These are phyloP conservation scores for Drosophila micromelanica DNA, from an alignment of 1,140 invertebrate genomes.

Conservation along the genomic window DNA sequence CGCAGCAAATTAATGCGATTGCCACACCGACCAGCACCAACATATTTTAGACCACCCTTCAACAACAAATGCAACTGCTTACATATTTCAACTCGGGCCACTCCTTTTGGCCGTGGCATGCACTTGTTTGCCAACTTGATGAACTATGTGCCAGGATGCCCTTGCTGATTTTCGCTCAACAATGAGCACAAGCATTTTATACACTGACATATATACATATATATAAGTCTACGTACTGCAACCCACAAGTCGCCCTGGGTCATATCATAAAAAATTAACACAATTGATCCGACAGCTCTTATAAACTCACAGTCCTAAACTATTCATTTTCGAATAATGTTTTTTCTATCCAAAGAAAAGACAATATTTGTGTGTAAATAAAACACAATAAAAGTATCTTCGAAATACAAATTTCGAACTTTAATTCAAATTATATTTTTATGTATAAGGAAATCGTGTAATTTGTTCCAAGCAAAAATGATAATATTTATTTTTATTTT, in stretches of 20 bases:
- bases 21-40: neutral
- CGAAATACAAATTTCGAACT: too few relatives aligned
- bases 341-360: too few relatives aligned
- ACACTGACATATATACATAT: neutral
- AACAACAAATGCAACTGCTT: slow-evolving; percentile 37
- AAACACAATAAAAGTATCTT: too few relatives aligned
- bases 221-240: neutral
- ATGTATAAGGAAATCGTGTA: too few relatives aligned
- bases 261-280: slow-evolving; percentile 29
- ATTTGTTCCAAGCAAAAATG: too few relatives aligned
- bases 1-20: slow-evolving; percentile 37
- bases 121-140: slow-evolving; percentile 75
- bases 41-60: neutral
- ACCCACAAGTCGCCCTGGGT: slow-evolving; percentile 18
- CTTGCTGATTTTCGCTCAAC: slow-evolving; percentile 31
- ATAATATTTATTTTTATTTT: too few relatives aligned
- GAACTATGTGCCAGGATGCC: slow-evolving; percentile 63
- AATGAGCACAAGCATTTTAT: slow-evolving; percentile 8
- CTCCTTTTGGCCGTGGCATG: slow-evolving; percentile 52
- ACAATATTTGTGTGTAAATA: too few relatives aligned
- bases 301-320: neutral
- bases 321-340: too few relatives aligned
- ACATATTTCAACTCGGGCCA: slow-evolving; percentile 34
- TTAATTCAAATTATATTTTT: too few relatives aligned
- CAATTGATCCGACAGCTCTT: slow-evolving; percentile 31